These are phyloP conservation scores for Heliconius melpomene DNA, from an alignment of 1,140 invertebrate genomes.

Conservation along the genomic window DNA sequence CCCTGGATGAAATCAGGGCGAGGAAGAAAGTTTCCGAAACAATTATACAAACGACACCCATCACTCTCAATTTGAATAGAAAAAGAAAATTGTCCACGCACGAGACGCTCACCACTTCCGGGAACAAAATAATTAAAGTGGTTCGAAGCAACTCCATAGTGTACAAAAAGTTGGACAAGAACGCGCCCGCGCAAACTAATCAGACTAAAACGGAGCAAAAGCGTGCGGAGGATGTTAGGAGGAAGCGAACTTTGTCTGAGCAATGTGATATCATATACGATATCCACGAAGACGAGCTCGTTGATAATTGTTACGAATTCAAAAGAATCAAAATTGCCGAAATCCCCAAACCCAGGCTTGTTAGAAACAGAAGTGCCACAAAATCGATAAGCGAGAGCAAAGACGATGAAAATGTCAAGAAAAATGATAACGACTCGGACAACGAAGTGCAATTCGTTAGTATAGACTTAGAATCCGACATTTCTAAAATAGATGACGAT, in stretches of 20 bases:
- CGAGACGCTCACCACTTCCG: slow-evolving; percentile 66
- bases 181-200: slow-evolving; percentile 41
- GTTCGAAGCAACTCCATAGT: slow-evolving; percentile 74
- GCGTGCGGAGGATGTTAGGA: slow-evolving; percentile 44
- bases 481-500: slow-evolving; percentile 47
- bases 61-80: slow-evolving; percentile 60
- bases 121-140: slow-evolving; percentile 74
- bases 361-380: slow-evolving; percentile 59
- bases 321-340: slow-evolving; percentile 69
- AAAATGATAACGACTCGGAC: slow-evolving; percentile 65
- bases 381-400: slow-evolving; percentile 50
- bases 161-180: slow-evolving; percentile 69
- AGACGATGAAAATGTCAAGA: slow-evolving; percentile 47
- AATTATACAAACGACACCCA: slow-evolving; percentile 57
- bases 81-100: slow-evolving; percentile 70
- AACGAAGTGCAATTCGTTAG: slow-evolving; percentile 69
- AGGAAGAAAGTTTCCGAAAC: slow-evolving; percentile 59
- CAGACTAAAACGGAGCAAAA: slow-evolving; percentile 54
- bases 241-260: slow-evolving; percentile 70
- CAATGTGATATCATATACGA: slow-evolving; percentile 62
- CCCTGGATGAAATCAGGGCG: slow-evolving; percentile 69
- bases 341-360: slow-evolving; percentile 63
- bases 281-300: slow-evolving; percentile 65
- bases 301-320: slow-evolving; percentile 71
- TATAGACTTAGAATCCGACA: slow-evolving; percentile 51